Evolutionary conservation across 2,888 invertebrate genomes (phyloP).

Genomic region (Nemurella pictetii): DNA sequence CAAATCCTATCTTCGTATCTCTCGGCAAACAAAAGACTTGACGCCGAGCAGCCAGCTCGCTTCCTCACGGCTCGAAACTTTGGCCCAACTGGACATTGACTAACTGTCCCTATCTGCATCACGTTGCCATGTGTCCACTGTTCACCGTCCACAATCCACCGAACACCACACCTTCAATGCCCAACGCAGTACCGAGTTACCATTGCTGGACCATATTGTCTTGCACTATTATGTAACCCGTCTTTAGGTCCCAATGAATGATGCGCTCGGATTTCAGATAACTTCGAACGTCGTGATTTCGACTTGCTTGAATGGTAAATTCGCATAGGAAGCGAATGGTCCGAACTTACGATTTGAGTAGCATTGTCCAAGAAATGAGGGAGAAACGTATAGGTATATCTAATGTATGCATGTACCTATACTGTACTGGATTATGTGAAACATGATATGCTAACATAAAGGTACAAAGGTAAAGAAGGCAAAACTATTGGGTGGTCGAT

Average conservation of each 20-base stretch:
- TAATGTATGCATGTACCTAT: neutral
- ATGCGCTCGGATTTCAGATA: neutral
- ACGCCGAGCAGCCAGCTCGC: neutral
- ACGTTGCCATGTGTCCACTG: neutral
- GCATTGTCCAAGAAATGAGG: neutral
- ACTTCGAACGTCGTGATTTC: neutral
- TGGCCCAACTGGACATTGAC: neutral
- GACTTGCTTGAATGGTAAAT: neutral
- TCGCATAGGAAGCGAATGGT: neutral
- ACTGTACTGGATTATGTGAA: neutral
- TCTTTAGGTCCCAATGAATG: neutral
- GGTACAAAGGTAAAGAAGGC: neutral
- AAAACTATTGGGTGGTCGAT: slow-evolving; percentile 14
- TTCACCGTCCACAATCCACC: neutral
- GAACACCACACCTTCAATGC: neutral
- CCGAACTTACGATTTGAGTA: neutral
- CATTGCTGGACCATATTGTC: neutral
- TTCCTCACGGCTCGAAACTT: neutral
- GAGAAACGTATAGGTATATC: neutral
- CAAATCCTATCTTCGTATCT: neutral
- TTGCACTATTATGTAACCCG: neutral
- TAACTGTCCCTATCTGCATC: neutral
- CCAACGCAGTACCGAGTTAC: neutral
- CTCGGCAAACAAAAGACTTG: neutral
- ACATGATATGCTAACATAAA: neutral